A percentile compares a stretch with the other conserved stretches of the same genome.
These are phyloP conservation scores for Xenopus borealis DNA, from an alignment of 2,113 vertebrate species.

Conservation along the genomic window DNA sequence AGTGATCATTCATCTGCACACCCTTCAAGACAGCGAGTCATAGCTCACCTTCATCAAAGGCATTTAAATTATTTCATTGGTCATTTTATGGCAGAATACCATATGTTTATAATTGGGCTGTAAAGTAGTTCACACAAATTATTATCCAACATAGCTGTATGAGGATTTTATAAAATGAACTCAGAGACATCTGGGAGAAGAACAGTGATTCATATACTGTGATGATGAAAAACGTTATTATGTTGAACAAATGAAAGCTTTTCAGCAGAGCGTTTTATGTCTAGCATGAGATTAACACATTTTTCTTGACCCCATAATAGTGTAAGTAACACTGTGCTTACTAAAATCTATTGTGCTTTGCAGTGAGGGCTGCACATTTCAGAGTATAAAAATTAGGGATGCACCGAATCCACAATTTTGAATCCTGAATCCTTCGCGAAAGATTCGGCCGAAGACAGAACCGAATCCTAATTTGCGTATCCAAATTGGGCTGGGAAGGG, in stretches of 20 bases:
- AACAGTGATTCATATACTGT: neutral
- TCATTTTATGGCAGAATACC: neutral
- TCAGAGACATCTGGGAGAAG: neutral
- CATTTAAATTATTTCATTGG: slow-evolving; percentile 1
- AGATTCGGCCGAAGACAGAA: no score
- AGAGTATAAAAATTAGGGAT: no score
- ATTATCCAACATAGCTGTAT: neutral
- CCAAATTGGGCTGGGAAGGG: no score
- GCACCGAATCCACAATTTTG: no score
- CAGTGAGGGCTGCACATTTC: no score
- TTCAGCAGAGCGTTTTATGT: no score
- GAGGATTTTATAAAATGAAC: neutral
- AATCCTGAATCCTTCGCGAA: no score
- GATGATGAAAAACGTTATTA: slow-evolving; percentile 1
- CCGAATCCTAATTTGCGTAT: no score
- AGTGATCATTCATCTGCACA: slow-evolving; percentile 10
- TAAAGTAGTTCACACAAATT: slow-evolving; percentile 6
- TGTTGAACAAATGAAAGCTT: neutral
- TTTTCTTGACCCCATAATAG: no score
- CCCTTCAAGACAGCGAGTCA: slow-evolving; percentile 10
- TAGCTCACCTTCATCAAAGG: neutral
- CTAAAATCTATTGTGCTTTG: no score
- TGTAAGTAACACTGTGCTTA: no score
- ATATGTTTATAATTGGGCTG: slow-evolving; percentile 25
- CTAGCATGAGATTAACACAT: no score